Evolutionary conservation across 2,797 vertebrate species (phyloP), one percentile per base, ranked within the genome.

Genomic region (Crocidura indochinensis): DNA sequence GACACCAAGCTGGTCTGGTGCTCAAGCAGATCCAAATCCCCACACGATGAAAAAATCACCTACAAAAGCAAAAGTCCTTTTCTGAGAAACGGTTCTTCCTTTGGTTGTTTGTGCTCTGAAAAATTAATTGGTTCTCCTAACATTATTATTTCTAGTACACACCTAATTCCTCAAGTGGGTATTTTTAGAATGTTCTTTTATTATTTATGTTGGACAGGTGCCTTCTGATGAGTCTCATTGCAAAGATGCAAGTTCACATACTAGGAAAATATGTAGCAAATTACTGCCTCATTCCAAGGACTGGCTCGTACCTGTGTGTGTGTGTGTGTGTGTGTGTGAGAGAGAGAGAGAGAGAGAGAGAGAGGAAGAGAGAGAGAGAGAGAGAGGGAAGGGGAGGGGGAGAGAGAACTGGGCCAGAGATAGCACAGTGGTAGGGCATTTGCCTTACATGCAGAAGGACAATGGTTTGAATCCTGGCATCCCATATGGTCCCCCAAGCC

Each of bases 1-100:
- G 99, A 99, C 88, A 99, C 99, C n/a, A 99, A 98, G 65, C 99
- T 99, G 0, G 99, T 98, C 95, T 99, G 98, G 89, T 99, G 99
- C 97, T 99, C 99, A 96, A 99, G 99, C 97, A 99, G 98, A 94
- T 99, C 99, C 98, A 99, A 96, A 96, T 99, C 99, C n/a, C 99
- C 99, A 90, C 99, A 99, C 11, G 99, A 99, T 22, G 99, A 99
- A 97, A 99, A 99, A 97, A 99, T 99, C 92, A 99, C 99, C 99
- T 99, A 96, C 3, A 88, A 72, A 88, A 73, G 91, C 95, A 95
- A 88, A 92, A 96, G 93, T 87, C 85, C 94, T 93, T 84, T 93
- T 94, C 94, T 97, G 96, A 98, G 96, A 97, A 96, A 92, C 91
- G 9, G 92, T 94, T 86, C 88, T 92, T 92, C 82, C 95, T 92